A percentile compares a stretch with the other conserved stretches of the same genome.
These are phyloP conservation scores for Acipenser oxyrinchus DNA, from an alignment of 2,797 vertebrate genomes.

Conservation along the genomic window DNA sequence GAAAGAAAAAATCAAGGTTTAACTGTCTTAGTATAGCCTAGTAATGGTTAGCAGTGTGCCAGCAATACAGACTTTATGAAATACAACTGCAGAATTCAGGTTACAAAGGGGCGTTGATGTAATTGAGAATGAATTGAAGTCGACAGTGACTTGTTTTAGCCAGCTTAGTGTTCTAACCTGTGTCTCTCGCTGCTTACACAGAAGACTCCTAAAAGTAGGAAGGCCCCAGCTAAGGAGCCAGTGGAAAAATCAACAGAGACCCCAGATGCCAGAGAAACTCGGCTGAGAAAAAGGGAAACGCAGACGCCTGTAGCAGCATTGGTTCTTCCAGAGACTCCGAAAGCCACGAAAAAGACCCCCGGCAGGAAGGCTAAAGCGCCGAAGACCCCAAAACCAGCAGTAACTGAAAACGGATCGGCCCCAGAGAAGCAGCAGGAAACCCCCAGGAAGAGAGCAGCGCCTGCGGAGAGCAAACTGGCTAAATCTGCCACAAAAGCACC, in stretches of 20 bases:
- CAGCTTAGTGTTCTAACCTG: neutral
- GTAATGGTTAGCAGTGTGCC: neutral
- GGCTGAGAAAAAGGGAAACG: constrained; percentile 22
- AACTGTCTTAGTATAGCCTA: too few relatives aligned
- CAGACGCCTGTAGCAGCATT: constrained; percentile 11
- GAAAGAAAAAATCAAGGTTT: too few relatives aligned
- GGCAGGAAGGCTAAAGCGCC: constrained; percentile 1
- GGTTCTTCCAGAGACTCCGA: neutral
- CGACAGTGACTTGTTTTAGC: too few relatives aligned
- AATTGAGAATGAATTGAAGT: too few relatives aligned
- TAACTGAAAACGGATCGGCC: neutral
- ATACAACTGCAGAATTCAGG: too few relatives aligned
- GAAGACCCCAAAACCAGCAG: constrained; percentile 9
- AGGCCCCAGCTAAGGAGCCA: constrained; percentile 23
- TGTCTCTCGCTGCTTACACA: constrained; percentile 14
- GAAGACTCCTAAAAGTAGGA: constrained; percentile 12
- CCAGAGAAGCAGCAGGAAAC: neutral
- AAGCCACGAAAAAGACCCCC: neutral
- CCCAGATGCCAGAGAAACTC: neutral
- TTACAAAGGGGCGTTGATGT: too few relatives aligned
- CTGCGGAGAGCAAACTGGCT: constrained; percentile 22
- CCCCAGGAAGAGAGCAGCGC: neutral
- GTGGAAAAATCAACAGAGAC: constrained; percentile 34
- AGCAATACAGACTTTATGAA: neutral
- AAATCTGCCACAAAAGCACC: constrained; percentile 27